phyloP scores from a whole-genome alignment of 2,888 invertebrate genomes.

The Entomobrya proxima region DNA sequence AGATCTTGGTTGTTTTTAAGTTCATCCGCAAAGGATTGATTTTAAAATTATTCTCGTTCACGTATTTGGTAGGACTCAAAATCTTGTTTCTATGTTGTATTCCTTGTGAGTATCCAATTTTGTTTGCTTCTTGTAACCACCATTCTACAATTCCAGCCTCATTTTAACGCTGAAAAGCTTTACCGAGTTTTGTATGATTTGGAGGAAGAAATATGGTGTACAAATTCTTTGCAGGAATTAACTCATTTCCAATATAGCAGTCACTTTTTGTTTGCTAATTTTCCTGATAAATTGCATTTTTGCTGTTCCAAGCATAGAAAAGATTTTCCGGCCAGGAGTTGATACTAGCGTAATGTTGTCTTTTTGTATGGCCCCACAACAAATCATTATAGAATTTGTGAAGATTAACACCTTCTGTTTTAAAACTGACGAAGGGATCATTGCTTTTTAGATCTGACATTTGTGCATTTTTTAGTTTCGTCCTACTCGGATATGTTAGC shows the following conservation, averaged over 20 bases:
- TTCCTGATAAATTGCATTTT: too few relatives aligned
- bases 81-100: not conserved
- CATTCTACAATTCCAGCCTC: not conserved
- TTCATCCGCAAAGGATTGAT: not conserved
- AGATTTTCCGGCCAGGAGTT: not conserved
- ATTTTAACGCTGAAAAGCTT: too few relatives aligned
- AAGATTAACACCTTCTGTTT: not conserved
- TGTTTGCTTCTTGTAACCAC: not conserved
- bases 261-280: too few relatives aligned
- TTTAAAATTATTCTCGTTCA: not conserved
- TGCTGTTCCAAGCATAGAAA: not conserved
- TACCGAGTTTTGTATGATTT: not conserved
- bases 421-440: not conserved
- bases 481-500: not conserved
- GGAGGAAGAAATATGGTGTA: not conserved
- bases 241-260: not conserved
- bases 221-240: not conserved
- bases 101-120: not conserved
- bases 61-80: not conserved
- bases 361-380: too few relatives aligned
- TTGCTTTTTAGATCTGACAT: too few relatives aligned
- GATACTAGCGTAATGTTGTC: not conserved
- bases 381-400: not conserved
- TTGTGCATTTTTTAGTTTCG: not conserved
- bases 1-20: too few relatives aligned